Percentiles rank a stretch among this genome's conserved stretches.
phyloP scores from a whole-genome alignment of 1,140 invertebrate genomes.

The Proales similis region DNA sequence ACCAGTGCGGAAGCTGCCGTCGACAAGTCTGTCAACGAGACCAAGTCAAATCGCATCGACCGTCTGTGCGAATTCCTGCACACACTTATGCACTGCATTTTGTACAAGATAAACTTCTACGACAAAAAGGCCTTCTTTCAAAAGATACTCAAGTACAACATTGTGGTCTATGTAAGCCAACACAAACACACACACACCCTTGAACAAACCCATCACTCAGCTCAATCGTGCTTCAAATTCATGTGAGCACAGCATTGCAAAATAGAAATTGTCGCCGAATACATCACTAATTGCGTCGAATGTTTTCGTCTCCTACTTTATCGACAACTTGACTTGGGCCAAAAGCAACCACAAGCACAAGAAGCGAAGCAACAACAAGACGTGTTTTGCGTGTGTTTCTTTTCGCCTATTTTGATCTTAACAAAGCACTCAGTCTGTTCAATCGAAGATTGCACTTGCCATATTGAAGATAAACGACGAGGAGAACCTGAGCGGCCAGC shows the following conservation, averaged over 20 bases:
- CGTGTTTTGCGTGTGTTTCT: neutral
- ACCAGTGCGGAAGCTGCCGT: no score
- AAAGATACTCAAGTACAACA: slow-evolving; percentile 29
- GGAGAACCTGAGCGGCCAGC: neutral
- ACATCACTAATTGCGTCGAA: slow-evolving; percentile 28
- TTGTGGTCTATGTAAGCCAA: slow-evolving; percentile 32
- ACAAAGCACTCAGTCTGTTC: slow-evolving; percentile 8
- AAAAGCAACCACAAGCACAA: neutral
- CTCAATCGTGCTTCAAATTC: neutral
- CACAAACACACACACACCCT: neutral
- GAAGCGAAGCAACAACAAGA: neutral
- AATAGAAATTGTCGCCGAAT: slow-evolving; percentile 32
- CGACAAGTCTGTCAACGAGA: no score
- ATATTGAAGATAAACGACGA: neutral
- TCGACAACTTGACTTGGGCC: neutral
- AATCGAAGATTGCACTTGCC: neutral
- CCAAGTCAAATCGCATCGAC: no score
- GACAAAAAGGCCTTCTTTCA: slow-evolving; percentile 27
- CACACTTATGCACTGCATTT: slow-evolving; percentile 19
- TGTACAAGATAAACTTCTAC: slow-evolving; percentile 33
- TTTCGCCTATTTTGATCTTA: no score
- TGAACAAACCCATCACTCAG: neutral
- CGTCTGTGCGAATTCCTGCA: slow-evolving; percentile 10
- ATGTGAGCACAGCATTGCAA: slow-evolving; percentile 16
- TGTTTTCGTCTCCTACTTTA: neutral